A percentile compares a stretch with the other conserved stretches of the same genome.
phyloP scores from a whole-genome alignment of 23 tunicate genomes.

The Phallusia fumigata region DNA sequence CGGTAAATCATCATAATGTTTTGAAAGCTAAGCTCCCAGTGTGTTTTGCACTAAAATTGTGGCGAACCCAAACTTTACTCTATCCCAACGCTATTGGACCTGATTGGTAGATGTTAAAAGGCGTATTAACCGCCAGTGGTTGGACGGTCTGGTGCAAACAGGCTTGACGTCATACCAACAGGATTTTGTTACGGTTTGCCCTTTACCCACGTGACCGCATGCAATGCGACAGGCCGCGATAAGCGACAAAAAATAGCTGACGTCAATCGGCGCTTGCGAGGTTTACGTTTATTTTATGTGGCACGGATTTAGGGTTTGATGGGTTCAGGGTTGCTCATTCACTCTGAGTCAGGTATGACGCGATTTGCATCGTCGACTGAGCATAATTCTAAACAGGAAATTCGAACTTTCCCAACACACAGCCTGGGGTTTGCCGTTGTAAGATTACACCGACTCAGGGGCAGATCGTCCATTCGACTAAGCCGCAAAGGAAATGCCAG shows the following conservation, averaged over 20 bases:
- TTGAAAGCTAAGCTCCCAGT: no score
- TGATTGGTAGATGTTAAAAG: no score
- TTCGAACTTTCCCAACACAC: slow-evolving; percentile 1
- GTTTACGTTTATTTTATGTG: no score
- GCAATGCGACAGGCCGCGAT: no score
- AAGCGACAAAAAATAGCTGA: no score
- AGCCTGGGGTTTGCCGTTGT: not conserved
- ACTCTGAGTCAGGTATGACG: not conserved
- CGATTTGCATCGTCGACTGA: not conserved
- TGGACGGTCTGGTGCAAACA: not conserved
- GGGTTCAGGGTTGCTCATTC: not conserved
- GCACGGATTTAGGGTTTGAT: no score
- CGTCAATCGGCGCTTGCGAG: no score
- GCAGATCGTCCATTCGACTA: not conserved
- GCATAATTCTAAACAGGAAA: slow-evolving; percentile 7
- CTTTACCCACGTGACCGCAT: slow-evolving; percentile 8
- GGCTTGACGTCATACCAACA: not conserved
- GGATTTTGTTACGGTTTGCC: slow-evolving; percentile 8
- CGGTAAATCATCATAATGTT: no score
- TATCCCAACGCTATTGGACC: no score
- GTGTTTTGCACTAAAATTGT: no score
- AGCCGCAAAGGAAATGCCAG: slow-evolving; percentile 7
- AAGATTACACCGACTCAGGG: slow-evolving; percentile 2
- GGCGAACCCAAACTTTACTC: no score
- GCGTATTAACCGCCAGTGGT: no score